These are phyloP conservation scores for Subacronicta megacephala DNA, from an alignment of 2,888 invertebrate genomes.

Conservation along the genomic window DNA sequence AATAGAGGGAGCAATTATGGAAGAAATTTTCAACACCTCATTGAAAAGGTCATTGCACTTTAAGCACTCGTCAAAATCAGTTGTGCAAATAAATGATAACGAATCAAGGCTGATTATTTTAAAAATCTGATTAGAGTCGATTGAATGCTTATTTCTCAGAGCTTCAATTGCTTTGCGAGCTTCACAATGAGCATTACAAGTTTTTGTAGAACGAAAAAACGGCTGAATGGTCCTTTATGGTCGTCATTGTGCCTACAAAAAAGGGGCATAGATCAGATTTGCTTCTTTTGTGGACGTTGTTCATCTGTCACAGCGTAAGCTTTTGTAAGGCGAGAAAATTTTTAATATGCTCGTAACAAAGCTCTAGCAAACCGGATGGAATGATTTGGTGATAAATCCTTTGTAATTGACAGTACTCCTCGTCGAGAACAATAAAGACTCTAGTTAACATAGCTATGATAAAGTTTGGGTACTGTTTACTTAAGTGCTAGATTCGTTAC, in stretches of 20 bases:
- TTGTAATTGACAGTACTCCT: conserved; percentile 38
- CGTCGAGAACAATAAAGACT: conserved; percentile 34
- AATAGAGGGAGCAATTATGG: conserved; percentile 82
- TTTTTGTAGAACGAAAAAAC: conserved; percentile 42
- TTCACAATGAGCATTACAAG: conserved; percentile 33
- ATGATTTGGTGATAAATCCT: conserved; percentile 39
- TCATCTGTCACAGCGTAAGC: conserved; percentile 60
- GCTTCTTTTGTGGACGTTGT: conserved; percentile 60
- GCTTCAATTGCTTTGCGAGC: conserved; percentile 44
- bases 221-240: conserved; percentile 58
- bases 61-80: conserved; percentile 28
- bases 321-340: conserved; percentile 61
- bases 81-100: conserved; percentile 25
- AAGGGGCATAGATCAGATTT: conserved; percentile 59
- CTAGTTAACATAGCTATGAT: conserved; percentile 25
- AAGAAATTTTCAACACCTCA: conserved; percentile 78
- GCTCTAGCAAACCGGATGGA: conserved; percentile 37
- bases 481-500: conserved; percentile 33
- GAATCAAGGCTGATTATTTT: conserved; percentile 12
- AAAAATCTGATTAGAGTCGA: conserved; percentile 32
- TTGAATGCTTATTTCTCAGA: conserved; percentile 20
- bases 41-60: conserved; percentile 67
- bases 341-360: conserved; percentile 23
- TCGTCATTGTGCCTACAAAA: conserved; percentile 58
- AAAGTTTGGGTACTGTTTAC: conserved; percentile 32